phyloP scores from a whole-genome alignment of 2,888 invertebrate genomes.

The Bombylius major region DNA sequence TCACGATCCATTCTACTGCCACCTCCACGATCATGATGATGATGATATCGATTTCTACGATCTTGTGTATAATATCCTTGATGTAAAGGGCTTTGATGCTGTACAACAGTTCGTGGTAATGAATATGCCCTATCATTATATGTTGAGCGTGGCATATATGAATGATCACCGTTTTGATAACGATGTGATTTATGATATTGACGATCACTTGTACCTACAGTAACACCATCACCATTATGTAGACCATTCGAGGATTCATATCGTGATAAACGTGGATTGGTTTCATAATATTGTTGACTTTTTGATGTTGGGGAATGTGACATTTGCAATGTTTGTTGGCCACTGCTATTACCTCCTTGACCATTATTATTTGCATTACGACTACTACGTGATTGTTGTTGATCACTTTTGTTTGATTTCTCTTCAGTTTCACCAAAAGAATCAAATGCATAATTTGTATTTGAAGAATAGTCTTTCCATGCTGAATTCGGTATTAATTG shows the following conservation, averaged over 20 bases:
- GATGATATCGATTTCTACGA: slow-evolving; percentile 33
- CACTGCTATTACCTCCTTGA: slow-evolving; percentile 23
- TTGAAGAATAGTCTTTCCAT: slow-evolving; percentile 79
- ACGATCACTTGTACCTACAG: background rate
- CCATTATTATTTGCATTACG: slow-evolving; percentile 24
- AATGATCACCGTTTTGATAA: slow-evolving; percentile 23
- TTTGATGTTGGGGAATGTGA: slow-evolving; percentile 36
- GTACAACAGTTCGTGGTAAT: slow-evolving; percentile 51
- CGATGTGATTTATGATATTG: slow-evolving; percentile 1
- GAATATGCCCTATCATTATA: slow-evolving; percentile 58
- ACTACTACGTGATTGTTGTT: slow-evolving; percentile 21
- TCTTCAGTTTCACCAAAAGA: slow-evolving; percentile 72
- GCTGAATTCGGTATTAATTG: slow-evolving; percentile 70
- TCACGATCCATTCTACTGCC: slow-evolving; percentile 26
- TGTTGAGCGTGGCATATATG: slow-evolving; percentile 9
- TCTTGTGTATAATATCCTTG: slow-evolving; percentile 44
- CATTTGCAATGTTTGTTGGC: slow-evolving; percentile 36
- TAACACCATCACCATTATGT: background rate
- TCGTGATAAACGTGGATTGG: slow-evolving; percentile 22
- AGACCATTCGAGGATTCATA: slow-evolving; percentile 2
- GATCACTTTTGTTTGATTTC: slow-evolving; percentile 34
- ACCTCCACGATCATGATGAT: slow-evolving; percentile 20
- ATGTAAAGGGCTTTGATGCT: slow-evolving; percentile 33
- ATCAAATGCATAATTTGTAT: slow-evolving; percentile 84
- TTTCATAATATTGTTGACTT: slow-evolving; percentile 27